Percentiles rank a stretch among this genome's conserved stretches.
phyloP scores from a whole-genome alignment of 2,113 vertebrate genomes.

The Plectropomus leopardus region DNA sequence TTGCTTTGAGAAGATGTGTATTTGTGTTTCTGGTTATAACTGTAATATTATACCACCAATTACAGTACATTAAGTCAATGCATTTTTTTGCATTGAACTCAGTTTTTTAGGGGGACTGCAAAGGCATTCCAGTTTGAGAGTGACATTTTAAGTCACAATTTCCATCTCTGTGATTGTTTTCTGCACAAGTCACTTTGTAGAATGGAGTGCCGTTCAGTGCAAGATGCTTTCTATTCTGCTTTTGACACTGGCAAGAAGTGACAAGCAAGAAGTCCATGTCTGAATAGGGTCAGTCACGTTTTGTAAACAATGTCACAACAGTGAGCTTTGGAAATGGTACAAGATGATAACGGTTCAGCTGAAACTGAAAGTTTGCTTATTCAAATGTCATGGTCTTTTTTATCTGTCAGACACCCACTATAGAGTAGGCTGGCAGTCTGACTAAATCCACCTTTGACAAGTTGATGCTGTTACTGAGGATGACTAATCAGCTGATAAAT shows the following conservation, averaged over 20 bases:
- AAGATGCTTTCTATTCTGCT: not conserved
- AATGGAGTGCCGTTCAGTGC: not conserved
- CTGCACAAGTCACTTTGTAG: not conserved
- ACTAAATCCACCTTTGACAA: slow-evolving; percentile 62
- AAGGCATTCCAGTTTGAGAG: not conserved
- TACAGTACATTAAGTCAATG: not conserved
- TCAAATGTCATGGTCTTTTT: slow-evolving; percentile 58
- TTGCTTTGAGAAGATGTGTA: not conserved
- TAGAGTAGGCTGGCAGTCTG: slow-evolving; percentile 37
- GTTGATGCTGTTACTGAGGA: slow-evolving; percentile 34
- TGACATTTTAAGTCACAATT: not conserved
- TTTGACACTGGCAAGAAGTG: not conserved
- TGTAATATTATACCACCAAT: not conserved
- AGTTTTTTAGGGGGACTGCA: not conserved
- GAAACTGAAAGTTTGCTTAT: slow-evolving; percentile 21
- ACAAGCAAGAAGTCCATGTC: not conserved
- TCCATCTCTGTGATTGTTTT: not conserved
- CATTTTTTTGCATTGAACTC: not conserved
- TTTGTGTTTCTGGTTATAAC: not conserved
- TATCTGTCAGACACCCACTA: slow-evolving; percentile 58
- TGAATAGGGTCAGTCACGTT: not conserved
- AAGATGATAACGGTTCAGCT: not conserved
- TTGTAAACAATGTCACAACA: slow-evolving; percentile 31
- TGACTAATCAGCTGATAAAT: slow-evolving; percentile 56
- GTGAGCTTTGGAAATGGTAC: not conserved